Evolutionary conservation across 2,888 invertebrate species (phyloP).

Genomic region (Elegia similella): DNA sequence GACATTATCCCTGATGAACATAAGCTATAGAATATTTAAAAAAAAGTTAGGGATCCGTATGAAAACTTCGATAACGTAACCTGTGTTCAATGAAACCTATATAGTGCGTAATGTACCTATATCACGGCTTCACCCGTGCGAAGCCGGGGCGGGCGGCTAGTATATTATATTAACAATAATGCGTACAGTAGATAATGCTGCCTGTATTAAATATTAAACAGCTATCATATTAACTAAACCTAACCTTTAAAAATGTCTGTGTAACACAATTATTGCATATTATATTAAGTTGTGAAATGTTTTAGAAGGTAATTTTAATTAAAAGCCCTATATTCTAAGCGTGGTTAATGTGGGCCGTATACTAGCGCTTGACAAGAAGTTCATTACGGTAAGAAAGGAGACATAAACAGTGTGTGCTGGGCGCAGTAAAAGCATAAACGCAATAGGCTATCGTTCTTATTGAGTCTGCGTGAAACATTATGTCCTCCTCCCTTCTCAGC

Average conservation of each 20-base stretch:
- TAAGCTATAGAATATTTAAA: too few relatives aligned
- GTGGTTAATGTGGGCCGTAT: slow-evolving; percentile 37
- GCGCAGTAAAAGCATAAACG: slow-evolving; percentile 27
- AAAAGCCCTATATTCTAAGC: slow-evolving; percentile 35
- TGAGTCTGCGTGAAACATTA: slow-evolving; percentile 20
- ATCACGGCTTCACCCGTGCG: too few relatives aligned
- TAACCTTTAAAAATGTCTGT: not conserved
- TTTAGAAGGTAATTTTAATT: slow-evolving; percentile 33
- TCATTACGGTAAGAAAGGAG: slow-evolving; percentile 43
- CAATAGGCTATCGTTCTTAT: slow-evolving; percentile 24
- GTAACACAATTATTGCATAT: not conserved
- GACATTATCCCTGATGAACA: too few relatives aligned
- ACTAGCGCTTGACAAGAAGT: slow-evolving; percentile 40
- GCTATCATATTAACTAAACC: too few relatives aligned
- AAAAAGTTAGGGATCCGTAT: too few relatives aligned
- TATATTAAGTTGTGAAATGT: slow-evolving; percentile 25
- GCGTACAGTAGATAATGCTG: too few relatives aligned
- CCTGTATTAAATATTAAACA: too few relatives aligned
- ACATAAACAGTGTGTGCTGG: slow-evolving; percentile 32
- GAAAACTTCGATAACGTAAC: too few relatives aligned
- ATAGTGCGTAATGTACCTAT: too few relatives aligned
- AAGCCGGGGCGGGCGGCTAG: too few relatives aligned
- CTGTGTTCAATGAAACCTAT: too few relatives aligned
- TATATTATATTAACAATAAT: too few relatives aligned
- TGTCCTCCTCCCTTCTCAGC: not conserved